Conservation (phyloP, 2,113 vertebrate species). For the Ploceus nigricollis region DNA sequence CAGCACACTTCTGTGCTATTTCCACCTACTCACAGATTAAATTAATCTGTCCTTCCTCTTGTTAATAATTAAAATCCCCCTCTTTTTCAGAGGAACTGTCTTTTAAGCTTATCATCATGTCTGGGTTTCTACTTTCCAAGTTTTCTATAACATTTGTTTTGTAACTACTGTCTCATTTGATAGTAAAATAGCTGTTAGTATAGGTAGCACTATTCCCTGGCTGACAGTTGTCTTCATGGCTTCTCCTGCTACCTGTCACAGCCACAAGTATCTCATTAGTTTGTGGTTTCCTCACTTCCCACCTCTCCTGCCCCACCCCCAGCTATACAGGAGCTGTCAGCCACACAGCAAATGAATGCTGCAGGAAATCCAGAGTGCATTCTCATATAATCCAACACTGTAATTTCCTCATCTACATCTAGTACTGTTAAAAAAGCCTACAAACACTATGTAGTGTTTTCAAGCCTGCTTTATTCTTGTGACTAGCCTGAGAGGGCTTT, state of each 20-base stretch:
- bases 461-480: background rate
- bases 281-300: background rate
- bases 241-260: background rate
- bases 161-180: background rate
- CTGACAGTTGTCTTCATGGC: background rate
- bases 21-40: background rate
- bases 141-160: background rate
- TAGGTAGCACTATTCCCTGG: background rate
- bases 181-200: background rate
- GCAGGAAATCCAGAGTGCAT: background rate
- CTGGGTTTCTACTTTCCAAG: background rate
- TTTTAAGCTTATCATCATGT: background rate
- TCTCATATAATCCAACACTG: background rate
- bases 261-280: background rate
- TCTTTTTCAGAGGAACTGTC: background rate
- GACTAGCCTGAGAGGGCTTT: background rate
- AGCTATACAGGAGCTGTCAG: background rate
- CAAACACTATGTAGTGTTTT: background rate
- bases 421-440: background rate
- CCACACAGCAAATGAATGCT: background rate
- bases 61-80: background rate
- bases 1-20: background rate
- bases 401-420: conserved; percentile 28
- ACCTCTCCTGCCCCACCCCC: background rate
- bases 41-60: background rate